Conservation (phyloP, 2,797 vertebrate species). For the Moxostoma hubbsi region DNA sequence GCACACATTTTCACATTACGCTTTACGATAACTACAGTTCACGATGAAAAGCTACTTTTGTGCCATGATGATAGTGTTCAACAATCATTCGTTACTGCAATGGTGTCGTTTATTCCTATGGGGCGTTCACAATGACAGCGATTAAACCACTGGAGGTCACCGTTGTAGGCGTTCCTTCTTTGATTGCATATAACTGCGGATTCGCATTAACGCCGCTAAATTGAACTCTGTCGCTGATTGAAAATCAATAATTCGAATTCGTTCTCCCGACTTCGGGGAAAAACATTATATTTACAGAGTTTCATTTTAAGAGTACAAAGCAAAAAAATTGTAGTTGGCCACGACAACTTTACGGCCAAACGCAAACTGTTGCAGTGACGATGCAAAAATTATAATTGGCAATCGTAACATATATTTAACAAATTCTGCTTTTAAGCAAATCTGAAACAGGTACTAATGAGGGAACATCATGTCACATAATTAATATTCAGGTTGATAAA, state of each 20-base stretch:
- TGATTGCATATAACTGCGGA: neutral
- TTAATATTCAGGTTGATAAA: too few species aligned
- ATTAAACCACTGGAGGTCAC: neutral
- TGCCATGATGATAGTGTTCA: conserved; percentile 8
- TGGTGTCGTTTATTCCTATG: neutral
- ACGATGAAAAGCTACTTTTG: neutral
- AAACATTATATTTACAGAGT: too few species aligned
- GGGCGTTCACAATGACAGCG: neutral
- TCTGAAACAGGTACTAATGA: too few species aligned
- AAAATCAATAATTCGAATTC: neutral
- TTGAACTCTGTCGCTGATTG: conserved; percentile 10
- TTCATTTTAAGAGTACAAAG: too few species aligned
- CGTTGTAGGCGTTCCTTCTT: neutral
- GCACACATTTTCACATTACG: conserved; percentile 10
- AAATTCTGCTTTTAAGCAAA: too few species aligned
- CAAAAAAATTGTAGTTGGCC: too few species aligned
- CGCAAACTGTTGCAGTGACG: too few species aligned
- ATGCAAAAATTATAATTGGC: too few species aligned
- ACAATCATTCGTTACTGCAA: neutral
- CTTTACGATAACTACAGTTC: neutral
- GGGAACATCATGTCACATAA: too few species aligned
- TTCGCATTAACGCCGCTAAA: neutral
- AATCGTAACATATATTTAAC: too few species aligned
- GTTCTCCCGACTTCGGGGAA: too few species aligned
- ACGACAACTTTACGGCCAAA: too few species aligned